These are phyloP conservation scores for Alosa sapidissima DNA, from an alignment of 2,797 vertebrate genomes.

Conservation along the genomic window DNA sequence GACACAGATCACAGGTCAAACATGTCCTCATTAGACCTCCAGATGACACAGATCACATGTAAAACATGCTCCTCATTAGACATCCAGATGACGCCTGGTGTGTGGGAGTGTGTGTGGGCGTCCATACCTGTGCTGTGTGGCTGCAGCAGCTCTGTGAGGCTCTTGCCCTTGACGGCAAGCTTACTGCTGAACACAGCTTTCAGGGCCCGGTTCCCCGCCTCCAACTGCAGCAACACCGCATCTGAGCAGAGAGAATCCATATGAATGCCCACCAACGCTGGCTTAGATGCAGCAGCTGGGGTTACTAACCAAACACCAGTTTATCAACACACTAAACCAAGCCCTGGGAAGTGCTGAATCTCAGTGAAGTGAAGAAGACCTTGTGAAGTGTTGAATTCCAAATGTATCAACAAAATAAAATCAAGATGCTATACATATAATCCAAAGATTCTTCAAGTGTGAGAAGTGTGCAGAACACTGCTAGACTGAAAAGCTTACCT, in stretches of 20 bases:
- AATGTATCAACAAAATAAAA: no score
- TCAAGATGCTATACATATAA: no score
- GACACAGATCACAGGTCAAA: not conserved
- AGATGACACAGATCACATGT: no score
- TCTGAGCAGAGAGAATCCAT: constrained; percentile 64
- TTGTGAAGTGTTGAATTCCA: no score
- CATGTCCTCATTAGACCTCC: no score
- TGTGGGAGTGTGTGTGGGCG: not conserved
- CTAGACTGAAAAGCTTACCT: constrained; percentile 54
- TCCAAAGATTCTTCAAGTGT: no score
- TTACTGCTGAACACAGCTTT: constrained; percentile 84
- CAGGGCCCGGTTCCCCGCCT: constrained; percentile 85
- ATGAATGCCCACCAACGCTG: not conserved
- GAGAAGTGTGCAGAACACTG: not conserved
- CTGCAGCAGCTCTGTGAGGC: constrained; percentile 85
- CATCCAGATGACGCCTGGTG: not conserved
- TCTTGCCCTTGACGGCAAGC: constrained; percentile 82
- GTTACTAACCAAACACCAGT: not conserved
- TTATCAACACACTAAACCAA: not conserved
- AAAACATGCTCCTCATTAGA: no score
- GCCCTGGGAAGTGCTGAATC: no score
- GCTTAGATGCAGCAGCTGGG: not conserved
- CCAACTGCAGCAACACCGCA: constrained; percentile 76
- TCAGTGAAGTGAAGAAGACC: no score
- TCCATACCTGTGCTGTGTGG: constrained; percentile 82